A percentile compares a stretch with the other conserved stretches of the same genome.
Conservation (phyloP, 2,113 vertebrate species). For the zebrafish (Danio rerio) region DNA sequence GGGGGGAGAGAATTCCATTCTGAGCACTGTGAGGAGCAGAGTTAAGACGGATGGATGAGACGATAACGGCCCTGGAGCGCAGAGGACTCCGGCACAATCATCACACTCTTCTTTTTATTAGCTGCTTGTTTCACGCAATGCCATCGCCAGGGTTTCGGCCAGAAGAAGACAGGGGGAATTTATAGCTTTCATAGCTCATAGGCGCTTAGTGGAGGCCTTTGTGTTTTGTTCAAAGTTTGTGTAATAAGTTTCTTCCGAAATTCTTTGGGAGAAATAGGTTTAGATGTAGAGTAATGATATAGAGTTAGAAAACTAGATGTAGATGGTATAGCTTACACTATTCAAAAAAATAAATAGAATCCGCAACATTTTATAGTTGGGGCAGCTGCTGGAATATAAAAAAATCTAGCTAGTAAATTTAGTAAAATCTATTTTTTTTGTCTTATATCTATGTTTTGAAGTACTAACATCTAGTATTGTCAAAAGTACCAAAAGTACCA, state of each 20-base stretch:
- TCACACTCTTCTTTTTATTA: slow-evolving; percentile 47
- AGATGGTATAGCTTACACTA: background rate
- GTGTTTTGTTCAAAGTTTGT: slow-evolving; percentile 4
- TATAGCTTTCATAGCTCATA: background rate
- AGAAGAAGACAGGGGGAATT: slow-evolving; percentile 47
- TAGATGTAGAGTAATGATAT: background rate
- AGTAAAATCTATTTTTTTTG: too few species aligned
- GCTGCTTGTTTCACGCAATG: slow-evolving; percentile 45
- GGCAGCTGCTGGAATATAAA: too few species aligned
- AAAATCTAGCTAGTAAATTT: too few species aligned
- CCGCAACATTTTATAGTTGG: too few species aligned
- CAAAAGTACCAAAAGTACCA: too few species aligned
- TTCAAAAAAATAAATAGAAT: too few species aligned
- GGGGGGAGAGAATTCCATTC: slow-evolving; percentile 26
- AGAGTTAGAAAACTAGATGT: too few species aligned
- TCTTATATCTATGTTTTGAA: too few species aligned
- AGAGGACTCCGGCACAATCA: slow-evolving; percentile 52
- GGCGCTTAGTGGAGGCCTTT: background rate
- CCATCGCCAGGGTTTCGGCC: slow-evolving; percentile 21
- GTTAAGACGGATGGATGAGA: slow-evolving; percentile 34
- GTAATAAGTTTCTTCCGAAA: slow-evolving; percentile 4
- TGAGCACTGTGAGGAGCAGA: slow-evolving; percentile 32
- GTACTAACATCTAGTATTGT: too few species aligned
- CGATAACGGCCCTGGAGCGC: slow-evolving; percentile 46
- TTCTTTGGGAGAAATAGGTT: background rate